phyloP scores from a whole-genome alignment of 2,888 invertebrate species.

The Electrophaes corylata region DNA sequence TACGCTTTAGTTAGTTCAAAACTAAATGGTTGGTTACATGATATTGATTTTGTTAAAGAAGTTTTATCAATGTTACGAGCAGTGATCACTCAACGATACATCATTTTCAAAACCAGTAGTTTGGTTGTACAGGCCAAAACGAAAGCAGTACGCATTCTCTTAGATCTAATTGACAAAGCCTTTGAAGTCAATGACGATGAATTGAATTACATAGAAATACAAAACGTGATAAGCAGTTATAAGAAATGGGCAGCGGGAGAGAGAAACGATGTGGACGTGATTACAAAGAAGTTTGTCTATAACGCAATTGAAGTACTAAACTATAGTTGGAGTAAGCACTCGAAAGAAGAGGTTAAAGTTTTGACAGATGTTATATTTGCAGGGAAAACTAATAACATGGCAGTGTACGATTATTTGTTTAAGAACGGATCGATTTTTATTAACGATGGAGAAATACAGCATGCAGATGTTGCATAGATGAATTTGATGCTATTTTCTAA shows the following conservation, averaged over 20 bases:
- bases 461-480: background rate
- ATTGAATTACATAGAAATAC: conserved; percentile 42
- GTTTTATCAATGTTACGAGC: conserved; percentile 35
- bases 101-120: conserved; percentile 32
- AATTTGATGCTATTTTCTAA: background rate
- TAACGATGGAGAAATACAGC: conserved; percentile 26
- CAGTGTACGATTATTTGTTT: conserved; percentile 41
- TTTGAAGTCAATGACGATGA: conserved; percentile 42
- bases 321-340: conserved; percentile 39
- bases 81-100: conserved; percentile 46
- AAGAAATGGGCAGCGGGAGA: conserved; percentile 37
- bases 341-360: conserved; percentile 47
- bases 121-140: conserved; percentile 34
- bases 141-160: conserved; percentile 49
- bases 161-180: conserved; percentile 57
- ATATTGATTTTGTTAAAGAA: conserved; percentile 37
- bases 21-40: conserved; percentile 14
- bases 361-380: conserved; percentile 47
- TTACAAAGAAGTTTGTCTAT: conserved; percentile 41
- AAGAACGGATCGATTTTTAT: conserved; percentile 49
- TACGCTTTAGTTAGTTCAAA: conserved; percentile 32
- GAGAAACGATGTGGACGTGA: conserved; percentile 29
- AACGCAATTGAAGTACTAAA: conserved; percentile 40
- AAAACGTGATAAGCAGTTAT: conserved; percentile 38
- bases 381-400: conserved; percentile 33